phyloP scores from a whole-genome alignment of 1,140 invertebrate genomes.

The Temnothorax curvispinosus region DNA sequence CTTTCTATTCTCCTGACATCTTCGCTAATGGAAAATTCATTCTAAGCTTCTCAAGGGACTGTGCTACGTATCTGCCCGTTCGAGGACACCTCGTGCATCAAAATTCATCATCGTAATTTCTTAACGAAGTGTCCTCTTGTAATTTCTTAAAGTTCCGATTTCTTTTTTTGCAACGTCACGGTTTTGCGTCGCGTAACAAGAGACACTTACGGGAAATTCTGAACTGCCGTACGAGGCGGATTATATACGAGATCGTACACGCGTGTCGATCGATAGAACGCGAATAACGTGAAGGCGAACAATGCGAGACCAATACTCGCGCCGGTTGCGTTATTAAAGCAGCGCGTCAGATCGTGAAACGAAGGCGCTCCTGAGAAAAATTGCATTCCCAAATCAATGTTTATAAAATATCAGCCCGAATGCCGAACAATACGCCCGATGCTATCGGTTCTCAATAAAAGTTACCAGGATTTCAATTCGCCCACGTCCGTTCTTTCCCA shows the following conservation, averaged over 20 bases:
- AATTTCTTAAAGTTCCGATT: background rate
- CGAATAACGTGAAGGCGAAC: slow-evolving; percentile 19
- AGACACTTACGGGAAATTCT: background rate
- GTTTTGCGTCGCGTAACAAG: background rate
- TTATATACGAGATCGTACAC: slow-evolving; percentile 26
- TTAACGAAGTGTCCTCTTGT: background rate
- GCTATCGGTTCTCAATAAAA: background rate
- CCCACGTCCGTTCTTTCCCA: background rate
- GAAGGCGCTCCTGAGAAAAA: slow-evolving; percentile 1
- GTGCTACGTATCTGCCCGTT: background rate
- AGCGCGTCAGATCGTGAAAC: slow-evolving; percentile 6
- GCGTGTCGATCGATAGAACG: slow-evolving; percentile 32
- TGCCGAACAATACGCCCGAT: background rate
- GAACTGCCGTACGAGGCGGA: background rate
- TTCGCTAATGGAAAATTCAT: background rate
- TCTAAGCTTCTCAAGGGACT: background rate
- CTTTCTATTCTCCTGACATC: background rate
- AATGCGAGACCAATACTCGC: slow-evolving; percentile 16
- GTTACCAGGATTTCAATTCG: background rate
- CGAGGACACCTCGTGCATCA: background rate
- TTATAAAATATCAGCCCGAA: background rate
- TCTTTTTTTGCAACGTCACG: background rate
- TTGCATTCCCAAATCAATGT: slow-evolving; percentile 3
- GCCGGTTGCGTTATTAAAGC: background rate
- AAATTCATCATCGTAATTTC: background rate